These are phyloP conservation scores for Argyra leucocephala DNA, from an alignment of 2,888 invertebrate species.

Conservation along the genomic window DNA sequence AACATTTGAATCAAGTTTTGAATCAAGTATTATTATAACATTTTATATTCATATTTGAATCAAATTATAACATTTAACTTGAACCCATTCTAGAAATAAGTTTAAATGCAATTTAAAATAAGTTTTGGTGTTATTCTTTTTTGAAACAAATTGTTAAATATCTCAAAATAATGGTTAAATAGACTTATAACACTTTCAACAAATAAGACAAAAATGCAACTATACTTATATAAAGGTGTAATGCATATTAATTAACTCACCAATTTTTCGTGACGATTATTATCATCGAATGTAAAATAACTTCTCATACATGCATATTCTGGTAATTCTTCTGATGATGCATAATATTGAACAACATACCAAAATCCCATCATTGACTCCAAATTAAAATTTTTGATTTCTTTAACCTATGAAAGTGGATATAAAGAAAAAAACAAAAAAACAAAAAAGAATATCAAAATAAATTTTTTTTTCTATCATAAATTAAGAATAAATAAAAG, in stretches of 20 bases:
- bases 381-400: constrained; percentile 69
- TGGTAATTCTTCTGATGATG: constrained; percentile 76
- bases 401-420: constrained; percentile 50
- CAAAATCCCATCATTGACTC: constrained; percentile 71
- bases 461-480: background rate
- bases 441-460: background rate
- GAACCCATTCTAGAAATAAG: too few species aligned
- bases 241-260: constrained; percentile 34
- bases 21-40: too few species aligned
- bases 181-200: too few species aligned
- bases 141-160: too few species aligned
- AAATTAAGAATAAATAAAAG: constrained; percentile 18
- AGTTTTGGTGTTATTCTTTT: too few species aligned
- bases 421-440: constrained; percentile 15
- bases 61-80: too few species aligned
- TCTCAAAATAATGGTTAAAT: too few species aligned
- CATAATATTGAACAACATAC: constrained; percentile 82
- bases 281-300: constrained; percentile 37
- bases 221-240: too few species aligned
- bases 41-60: too few species aligned
- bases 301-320: constrained; percentile 80
- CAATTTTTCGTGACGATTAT: constrained; percentile 34
- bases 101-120: too few species aligned
- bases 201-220: too few species aligned
- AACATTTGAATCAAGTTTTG: too few species aligned